A percentile compares a stretch with the other conserved stretches of the same genome.
phyloP scores from a whole-genome alignment of 2,888 invertebrate genomes.

The Fragum whitleyi region DNA sequence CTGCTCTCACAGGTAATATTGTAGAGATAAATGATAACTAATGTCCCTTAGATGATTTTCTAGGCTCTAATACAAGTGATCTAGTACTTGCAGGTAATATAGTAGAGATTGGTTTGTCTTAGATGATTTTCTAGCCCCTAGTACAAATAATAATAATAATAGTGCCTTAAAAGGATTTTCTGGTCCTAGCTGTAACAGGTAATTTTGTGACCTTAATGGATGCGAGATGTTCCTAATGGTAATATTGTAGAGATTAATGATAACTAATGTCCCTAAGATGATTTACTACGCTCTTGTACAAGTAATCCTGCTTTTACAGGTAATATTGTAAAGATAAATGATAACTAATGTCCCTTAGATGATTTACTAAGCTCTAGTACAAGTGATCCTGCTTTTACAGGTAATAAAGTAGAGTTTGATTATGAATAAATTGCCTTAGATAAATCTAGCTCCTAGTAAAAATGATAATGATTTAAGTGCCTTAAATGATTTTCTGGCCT shows the following conservation, averaged over 20 bases:
- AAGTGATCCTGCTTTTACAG: slow-evolving; percentile 22
- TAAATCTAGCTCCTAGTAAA: too few species aligned
- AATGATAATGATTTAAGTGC: too few species aligned
- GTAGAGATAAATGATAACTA: slow-evolving; percentile 74
- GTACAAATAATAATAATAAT: too few species aligned
- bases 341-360: slow-evolving; percentile 72
- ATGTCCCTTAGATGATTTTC: slow-evolving; percentile 72
- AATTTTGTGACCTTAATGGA: too few species aligned
- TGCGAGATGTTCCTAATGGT: too few species aligned
- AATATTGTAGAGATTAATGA: slow-evolving; percentile 75
- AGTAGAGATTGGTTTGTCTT: too few species aligned
- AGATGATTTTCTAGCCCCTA: too few species aligned
- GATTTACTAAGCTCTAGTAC: slow-evolving; percentile 67
- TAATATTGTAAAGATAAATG: slow-evolving; percentile 69
- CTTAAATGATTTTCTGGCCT: too few species aligned
- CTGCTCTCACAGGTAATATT: slow-evolving; percentile 9
- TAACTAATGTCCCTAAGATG: slow-evolving; percentile 71
- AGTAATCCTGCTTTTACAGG: slow-evolving; percentile 28
- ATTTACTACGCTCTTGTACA: slow-evolving; percentile 64
- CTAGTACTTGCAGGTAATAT: slow-evolving; percentile 7
- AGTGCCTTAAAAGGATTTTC: too few species aligned
- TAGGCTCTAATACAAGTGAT: slow-evolving; percentile 50
- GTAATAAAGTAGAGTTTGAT: too few species aligned
- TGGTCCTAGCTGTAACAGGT: too few species aligned
- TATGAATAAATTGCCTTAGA: too few species aligned